Percentiles rank a stretch among this genome's conserved stretches.
Evolutionary conservation across 2,888 invertebrate genomes (phyloP).

Genomic region (Ophioninae sp.): DNA sequence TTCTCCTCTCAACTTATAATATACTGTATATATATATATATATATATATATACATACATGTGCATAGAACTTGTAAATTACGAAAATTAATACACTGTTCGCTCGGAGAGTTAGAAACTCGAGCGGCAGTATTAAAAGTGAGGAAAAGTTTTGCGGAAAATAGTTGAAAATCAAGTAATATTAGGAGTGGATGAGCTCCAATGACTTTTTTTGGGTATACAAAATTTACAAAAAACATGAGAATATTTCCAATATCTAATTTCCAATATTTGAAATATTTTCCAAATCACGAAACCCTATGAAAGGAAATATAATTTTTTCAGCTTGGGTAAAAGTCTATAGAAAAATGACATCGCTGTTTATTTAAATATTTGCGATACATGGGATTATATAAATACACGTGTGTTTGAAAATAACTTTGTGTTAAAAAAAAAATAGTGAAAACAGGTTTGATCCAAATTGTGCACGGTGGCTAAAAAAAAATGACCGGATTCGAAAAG

Average conservation of each 20-base stretch:
- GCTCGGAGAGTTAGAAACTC: constrained; percentile 4
- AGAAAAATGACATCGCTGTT: background rate
- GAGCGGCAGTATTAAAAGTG: constrained; percentile 7
- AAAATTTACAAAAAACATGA: background rate
- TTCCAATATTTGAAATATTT: too few species aligned
- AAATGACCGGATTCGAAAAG: background rate
- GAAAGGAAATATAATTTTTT: background rate
- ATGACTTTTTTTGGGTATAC: background rate
- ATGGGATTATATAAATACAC: too few species aligned
- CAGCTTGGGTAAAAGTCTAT: background rate
- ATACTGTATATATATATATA: background rate
- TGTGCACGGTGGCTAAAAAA: background rate
- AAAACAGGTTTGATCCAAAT: background rate
- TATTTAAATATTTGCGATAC: too few species aligned
- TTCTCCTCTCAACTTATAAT: constrained; percentile 8
- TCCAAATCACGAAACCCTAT: background rate
- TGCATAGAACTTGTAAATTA: constrained; percentile 16
- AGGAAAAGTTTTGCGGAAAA: constrained; percentile 25
- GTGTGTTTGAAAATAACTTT: too few species aligned
- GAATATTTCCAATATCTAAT: too few species aligned
- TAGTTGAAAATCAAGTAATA: constrained; percentile 13
- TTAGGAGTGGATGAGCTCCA: constrained; percentile 1
- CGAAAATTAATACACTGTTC: constrained; percentile 43
- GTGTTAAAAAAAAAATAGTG: background rate
- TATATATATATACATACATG: background rate